A percentile compares a stretch with the other conserved stretches of the same genome.
phyloP scores from a whole-genome alignment of 2,888 invertebrate genomes.

The Platycheirus albimanus region DNA sequence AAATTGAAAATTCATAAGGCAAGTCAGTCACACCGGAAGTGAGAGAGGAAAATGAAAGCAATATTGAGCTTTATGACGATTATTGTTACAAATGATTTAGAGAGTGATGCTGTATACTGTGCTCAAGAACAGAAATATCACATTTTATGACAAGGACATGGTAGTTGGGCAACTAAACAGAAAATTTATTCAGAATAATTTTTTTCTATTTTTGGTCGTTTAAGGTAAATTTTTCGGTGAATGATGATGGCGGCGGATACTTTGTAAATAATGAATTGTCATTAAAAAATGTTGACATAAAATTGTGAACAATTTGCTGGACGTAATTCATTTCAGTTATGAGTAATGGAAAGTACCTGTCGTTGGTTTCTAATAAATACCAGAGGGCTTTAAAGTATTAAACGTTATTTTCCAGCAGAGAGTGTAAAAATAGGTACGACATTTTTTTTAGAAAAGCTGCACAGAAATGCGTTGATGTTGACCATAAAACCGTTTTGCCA shows the following conservation, averaged over 20 bases:
- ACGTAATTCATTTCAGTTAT: not conserved
- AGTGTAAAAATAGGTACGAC: no score
- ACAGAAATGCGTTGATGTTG: no score
- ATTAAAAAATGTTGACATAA: constrained; percentile 1
- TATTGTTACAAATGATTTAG: constrained; percentile 36
- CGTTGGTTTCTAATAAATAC: no score
- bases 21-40: constrained; percentile 9
- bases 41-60: constrained; percentile 35
- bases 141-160: constrained; percentile 23
- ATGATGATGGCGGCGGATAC: constrained; percentile 7
- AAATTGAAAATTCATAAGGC: constrained; percentile 45
- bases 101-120: not conserved
- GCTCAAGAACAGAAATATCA: not conserved
- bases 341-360: constrained; percentile 15
- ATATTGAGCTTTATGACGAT: constrained; percentile 40
- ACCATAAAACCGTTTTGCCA: no score
- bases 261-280: constrained; percentile 17
- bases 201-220: constrained; percentile 18
- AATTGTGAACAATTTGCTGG: constrained; percentile 15
- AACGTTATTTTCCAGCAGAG: no score
- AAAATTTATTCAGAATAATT: constrained; percentile 25
- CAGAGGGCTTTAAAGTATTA: no score
- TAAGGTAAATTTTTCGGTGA: not conserved
- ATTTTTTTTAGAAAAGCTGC: no score
- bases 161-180: constrained; percentile 1